Conservation (phyloP, 2,888 invertebrate genomes). For the Bellardia pandia region DNA sequence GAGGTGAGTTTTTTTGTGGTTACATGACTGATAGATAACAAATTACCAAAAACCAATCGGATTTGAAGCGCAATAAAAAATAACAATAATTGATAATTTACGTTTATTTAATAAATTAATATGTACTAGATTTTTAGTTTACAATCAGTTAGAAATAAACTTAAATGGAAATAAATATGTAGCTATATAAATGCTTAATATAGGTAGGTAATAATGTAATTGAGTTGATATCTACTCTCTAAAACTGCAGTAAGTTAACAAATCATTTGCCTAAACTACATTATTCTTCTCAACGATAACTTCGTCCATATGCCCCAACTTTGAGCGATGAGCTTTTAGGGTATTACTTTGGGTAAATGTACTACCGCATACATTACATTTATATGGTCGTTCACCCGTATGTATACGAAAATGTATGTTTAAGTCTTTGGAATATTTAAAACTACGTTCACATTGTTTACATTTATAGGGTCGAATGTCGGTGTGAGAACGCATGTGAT, state of each 20-base stretch:
- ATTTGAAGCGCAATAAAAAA: too few relatives aligned
- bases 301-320: conserved; percentile 62
- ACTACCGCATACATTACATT: conserved; percentile 65
- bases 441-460: conserved; percentile 65
- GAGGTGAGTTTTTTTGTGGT: too few relatives aligned
- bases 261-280: background rate
- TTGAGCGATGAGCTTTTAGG: conserved; percentile 62
- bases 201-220: background rate
- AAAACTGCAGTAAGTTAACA: background rate
- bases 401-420: conserved; percentile 69
- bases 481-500: conserved; percentile 69
- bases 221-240: background rate
- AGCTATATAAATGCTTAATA: background rate
- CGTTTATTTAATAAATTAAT: background rate
- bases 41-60: too few relatives aligned
- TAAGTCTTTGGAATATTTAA: conserved; percentile 71
- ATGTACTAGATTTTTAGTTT: background rate
- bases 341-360: conserved; percentile 69
- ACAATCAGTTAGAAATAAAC: background rate
- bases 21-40: too few relatives aligned
- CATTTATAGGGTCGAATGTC: conserved; percentile 68
- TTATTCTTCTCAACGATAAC: conserved; percentile 21
- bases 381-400: conserved; percentile 68
- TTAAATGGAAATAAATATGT: background rate
- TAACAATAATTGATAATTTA: too few relatives aligned